phyloP scores from a whole-genome alignment of 2,113 vertebrate species.

The Lepus timidus region DNA sequence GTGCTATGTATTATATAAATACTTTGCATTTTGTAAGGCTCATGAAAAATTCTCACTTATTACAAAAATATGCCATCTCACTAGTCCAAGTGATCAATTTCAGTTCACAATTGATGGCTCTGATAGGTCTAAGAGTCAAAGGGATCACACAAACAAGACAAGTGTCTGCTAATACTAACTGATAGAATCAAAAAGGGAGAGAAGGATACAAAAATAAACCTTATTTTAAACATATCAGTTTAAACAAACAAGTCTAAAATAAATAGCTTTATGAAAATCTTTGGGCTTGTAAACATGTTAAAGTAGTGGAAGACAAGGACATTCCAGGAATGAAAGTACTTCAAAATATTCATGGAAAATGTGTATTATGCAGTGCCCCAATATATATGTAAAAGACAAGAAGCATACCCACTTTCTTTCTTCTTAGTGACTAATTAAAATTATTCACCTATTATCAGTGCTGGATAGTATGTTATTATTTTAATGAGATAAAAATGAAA shows the following conservation, averaged over 20 bases:
- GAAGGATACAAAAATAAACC: neutral
- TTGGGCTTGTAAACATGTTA: conserved; percentile 33
- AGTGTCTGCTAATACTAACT: no score
- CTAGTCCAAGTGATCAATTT: no score
- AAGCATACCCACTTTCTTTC: neutral
- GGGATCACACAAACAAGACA: no score
- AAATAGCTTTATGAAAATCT: conserved; percentile 49
- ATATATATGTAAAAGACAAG: neutral
- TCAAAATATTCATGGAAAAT: no score
- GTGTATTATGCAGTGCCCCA: no score
- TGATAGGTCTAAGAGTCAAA: no score
- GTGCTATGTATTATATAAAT: neutral
- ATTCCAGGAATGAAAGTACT: neutral
- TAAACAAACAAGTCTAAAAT: conserved; percentile 55
- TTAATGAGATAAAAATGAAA: neutral
- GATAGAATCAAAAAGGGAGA: no score
- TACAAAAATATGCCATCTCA: neutral
- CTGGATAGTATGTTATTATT: neutral
- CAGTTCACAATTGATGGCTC: no score
- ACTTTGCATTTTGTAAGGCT: conserved; percentile 37
- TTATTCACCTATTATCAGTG: neutral
- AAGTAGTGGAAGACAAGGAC: conserved; percentile 2
- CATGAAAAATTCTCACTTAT: conserved; percentile 36
- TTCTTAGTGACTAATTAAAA: conserved; percentile 36
- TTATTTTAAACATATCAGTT: conserved; percentile 61